These are phyloP conservation scores for Decapterus maruadsi DNA, from an alignment of 2,797 vertebrate genomes.

Conservation along the genomic window DNA sequence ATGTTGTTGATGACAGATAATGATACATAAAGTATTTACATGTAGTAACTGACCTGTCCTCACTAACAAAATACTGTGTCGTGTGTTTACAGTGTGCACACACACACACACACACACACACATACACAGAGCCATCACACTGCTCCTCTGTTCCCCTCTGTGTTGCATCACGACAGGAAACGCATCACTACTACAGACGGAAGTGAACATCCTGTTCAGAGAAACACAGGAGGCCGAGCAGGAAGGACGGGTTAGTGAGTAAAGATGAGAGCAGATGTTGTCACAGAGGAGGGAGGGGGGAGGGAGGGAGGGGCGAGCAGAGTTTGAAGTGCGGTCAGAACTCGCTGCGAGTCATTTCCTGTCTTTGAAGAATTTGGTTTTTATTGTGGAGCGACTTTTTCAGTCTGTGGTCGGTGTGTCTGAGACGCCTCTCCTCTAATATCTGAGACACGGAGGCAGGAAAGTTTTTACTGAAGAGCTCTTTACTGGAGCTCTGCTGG, in stretches of 20 bases:
- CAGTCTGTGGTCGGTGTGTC: background rate
- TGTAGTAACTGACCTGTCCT: too few relatives aligned
- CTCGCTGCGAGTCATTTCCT: conserved; percentile 5
- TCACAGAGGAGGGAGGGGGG: too few relatives aligned
- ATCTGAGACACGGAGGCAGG: background rate
- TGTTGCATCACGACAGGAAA: conserved; percentile 34
- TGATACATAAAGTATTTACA: too few relatives aligned
- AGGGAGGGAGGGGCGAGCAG: background rate
- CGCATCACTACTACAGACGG: background rate
- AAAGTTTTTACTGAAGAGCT: background rate
- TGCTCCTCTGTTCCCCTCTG: background rate
- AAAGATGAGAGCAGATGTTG: conserved; percentile 8
- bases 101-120: too few relatives aligned
- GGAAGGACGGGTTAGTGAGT: conserved; percentile 19
- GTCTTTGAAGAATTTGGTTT: conserved; percentile 11
- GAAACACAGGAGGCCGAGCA: conserved; percentile 11
- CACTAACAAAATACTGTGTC: too few relatives aligned
- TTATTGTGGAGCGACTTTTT: background rate
- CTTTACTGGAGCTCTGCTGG: background rate
- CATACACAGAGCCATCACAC: too few relatives aligned
- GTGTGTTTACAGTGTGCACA: too few relatives aligned
- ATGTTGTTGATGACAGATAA: background rate
- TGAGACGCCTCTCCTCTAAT: background rate
- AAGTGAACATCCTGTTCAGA: conserved; percentile 47
- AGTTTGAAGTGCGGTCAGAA: conserved; percentile 6